A percentile compares a stretch with the other conserved stretches of the same genome.
These are phyloP conservation scores for Oscheius sp. DNA, from an alignment of 2,888 invertebrate genomes.

Conservation along the genomic window DNA sequence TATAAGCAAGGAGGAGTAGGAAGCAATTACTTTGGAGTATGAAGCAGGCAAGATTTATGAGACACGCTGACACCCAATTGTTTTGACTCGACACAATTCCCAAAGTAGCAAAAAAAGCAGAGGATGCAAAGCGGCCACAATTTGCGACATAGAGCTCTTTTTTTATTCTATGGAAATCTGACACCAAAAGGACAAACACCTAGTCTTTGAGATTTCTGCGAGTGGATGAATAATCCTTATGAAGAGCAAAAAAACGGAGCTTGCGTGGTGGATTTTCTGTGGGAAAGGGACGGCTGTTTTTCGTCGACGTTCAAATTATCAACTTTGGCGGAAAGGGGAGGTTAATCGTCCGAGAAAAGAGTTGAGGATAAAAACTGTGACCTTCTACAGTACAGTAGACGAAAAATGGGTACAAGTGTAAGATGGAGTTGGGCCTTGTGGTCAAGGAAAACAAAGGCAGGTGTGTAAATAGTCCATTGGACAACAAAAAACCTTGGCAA, in stretches of 20 bases:
- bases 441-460: conserved; percentile 4
- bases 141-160: neutral
- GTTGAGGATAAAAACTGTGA: too few species aligned
- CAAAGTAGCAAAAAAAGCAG: neutral
- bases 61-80: neutral
- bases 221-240: neutral
- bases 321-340: neutral
- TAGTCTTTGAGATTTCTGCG: neutral
- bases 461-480: neutral
- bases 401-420: too few species aligned
- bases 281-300: neutral
- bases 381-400: too few species aligned
- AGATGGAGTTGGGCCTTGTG: neutral
- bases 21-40: conserved; percentile 1
- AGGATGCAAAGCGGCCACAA: neutral
- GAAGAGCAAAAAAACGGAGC: neutral
- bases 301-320: neutral
- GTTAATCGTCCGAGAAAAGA: too few species aligned
- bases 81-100: conserved; percentile 18
- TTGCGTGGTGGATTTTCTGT: neutral
- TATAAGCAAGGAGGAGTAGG: neutral
- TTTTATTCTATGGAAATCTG: neutral
- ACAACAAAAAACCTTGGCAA: conserved; percentile 6
- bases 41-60: neutral
- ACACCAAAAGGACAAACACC: conserved; percentile 3